Percentiles rank a stretch among this genome's conserved stretches.
These are phyloP conservation scores for Poecile montanus DNA, from an alignment of 2,797 vertebrate genomes.

Conservation along the genomic window DNA sequence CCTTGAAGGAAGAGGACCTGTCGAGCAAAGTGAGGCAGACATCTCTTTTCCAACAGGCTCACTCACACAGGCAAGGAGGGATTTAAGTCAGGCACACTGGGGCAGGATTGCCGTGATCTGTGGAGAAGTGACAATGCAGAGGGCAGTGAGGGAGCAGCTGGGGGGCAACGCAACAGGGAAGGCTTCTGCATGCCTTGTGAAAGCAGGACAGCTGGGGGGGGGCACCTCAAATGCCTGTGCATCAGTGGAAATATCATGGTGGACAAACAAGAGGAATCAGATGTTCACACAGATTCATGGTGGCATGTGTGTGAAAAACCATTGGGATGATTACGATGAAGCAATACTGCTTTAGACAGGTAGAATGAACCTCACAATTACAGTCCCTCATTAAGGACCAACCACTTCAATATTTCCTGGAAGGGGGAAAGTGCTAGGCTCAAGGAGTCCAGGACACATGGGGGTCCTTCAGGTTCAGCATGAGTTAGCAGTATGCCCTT, in stretches of 20 bases:
- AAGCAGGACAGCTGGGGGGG: background rate
- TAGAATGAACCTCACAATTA: background rate
- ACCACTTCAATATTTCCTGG: background rate
- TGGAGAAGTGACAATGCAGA: background rate
- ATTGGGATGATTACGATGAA: background rate
- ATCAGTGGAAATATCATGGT: background rate
- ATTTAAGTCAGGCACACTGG: fast-evolving
- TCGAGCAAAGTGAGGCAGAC: background rate
- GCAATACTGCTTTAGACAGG: background rate
- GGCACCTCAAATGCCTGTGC: background rate
- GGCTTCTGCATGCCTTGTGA: background rate
- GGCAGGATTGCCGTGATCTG: background rate
- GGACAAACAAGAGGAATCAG: background rate
- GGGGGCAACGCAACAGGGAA: background rate
- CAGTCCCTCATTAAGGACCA: background rate
- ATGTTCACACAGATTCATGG: background rate
- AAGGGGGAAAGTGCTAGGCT: background rate
- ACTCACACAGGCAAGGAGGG: background rate
- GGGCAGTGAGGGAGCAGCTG: background rate
- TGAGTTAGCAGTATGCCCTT: background rate
- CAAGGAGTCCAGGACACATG: background rate
- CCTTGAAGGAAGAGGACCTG: background rate
- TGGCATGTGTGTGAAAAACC: background rate
- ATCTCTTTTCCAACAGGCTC: background rate
- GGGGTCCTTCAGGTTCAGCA: background rate